A percentile compares a stretch with the other conserved stretches of the same genome.
Conservation (phyloP, 2,888 invertebrate genomes). For the Tetrapedia diversipes region DNA sequence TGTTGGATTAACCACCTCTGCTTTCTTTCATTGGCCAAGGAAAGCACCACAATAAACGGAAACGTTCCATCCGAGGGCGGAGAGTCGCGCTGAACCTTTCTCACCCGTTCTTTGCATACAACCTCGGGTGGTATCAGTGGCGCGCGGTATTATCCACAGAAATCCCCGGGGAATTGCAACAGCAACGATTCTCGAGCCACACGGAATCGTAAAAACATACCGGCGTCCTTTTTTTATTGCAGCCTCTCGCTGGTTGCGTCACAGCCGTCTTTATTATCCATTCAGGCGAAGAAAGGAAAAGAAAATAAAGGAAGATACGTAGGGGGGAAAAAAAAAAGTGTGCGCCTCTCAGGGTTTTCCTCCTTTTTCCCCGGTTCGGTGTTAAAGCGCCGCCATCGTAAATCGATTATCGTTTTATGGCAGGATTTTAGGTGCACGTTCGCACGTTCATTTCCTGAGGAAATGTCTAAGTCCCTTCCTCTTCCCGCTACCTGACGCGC, state of each 20-base stretch:
- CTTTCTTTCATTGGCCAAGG: too few species aligned
- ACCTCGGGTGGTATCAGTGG: not conserved
- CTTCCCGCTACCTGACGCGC: constrained; percentile 41
- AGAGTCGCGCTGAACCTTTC: not conserved
- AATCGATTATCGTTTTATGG: constrained; percentile 79
- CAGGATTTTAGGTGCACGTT: constrained; percentile 46
- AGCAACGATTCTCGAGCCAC: not conserved
- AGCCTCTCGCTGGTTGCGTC: not conserved
- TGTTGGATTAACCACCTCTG: too few species aligned
- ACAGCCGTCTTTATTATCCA: constrained; percentile 2
- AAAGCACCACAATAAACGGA: too few species aligned
- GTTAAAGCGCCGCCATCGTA: constrained; percentile 71
- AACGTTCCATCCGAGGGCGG: not conserved
- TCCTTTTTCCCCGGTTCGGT: not conserved
- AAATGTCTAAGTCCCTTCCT: too few species aligned
- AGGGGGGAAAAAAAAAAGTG: not conserved
- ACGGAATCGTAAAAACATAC: not conserved
- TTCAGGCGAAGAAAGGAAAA: not conserved
- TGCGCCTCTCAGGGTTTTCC: not conserved
- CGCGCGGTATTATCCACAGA: not conserved
- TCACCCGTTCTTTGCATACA: not conserved
- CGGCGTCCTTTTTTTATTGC: not conserved
- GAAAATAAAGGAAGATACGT: not conserved
- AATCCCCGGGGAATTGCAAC: not conserved
- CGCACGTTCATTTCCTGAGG: constrained; percentile 30